Percentiles rank a stretch among this genome's conserved stretches.
These are phyloP conservation scores for Benitochromis conjunctus DNA, from an alignment of 2,113 vertebrate genomes.

Conservation along the genomic window DNA sequence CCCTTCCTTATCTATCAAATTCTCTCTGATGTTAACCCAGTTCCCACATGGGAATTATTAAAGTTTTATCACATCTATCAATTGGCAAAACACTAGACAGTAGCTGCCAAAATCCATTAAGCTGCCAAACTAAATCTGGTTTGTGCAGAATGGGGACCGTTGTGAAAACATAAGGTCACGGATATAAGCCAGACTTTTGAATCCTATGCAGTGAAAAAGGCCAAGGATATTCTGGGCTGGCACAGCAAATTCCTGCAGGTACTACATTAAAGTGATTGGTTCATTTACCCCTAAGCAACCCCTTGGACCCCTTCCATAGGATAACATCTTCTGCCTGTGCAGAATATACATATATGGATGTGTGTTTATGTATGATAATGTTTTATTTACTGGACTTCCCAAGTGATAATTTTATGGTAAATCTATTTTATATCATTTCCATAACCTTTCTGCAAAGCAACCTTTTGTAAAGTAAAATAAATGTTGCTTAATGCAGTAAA, in stretches of 20 bases:
- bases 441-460: not conserved
- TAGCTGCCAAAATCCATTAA: constrained; percentile 54
- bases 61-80: constrained; percentile 60
- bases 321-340: not conserved
- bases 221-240: constrained; percentile 2
- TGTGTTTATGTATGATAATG: not conserved
- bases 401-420: not conserved
- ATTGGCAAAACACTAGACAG: constrained; percentile 55
- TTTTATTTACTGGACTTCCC: not conserved
- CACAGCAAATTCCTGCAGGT: constrained; percentile 22
- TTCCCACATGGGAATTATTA: constrained; percentile 55
- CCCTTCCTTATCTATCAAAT: not conserved
- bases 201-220: not conserved
- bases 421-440: not conserved
- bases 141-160: not conserved
- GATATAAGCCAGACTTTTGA: constrained; percentile 8
- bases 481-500: not conserved
- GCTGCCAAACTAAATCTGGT: constrained; percentile 39
- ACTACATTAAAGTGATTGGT: constrained; percentile 29
- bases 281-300: constrained; percentile 27
- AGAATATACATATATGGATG: not conserved
- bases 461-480: not conserved
- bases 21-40: constrained; percentile 43
- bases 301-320: constrained; percentile 1
- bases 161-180: constrained; percentile 25